Evolutionary conservation across 2,888 invertebrate genomes (phyloP).

Genomic region (Drosophila atripex): DNA sequence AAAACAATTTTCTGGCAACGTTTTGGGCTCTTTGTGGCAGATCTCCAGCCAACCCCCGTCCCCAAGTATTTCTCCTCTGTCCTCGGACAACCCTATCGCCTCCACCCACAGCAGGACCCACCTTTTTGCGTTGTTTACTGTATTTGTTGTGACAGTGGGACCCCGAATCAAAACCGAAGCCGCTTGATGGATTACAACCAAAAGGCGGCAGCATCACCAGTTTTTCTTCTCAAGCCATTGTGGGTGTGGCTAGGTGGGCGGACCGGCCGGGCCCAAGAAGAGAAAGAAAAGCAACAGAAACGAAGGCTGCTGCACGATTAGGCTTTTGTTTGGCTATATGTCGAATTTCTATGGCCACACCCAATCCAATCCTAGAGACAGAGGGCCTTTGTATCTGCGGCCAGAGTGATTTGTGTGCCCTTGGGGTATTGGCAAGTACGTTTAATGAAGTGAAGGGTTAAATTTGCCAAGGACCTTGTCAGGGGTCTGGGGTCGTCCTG

Average conservation of each 20-base stretch:
- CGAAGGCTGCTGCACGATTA: slow-evolving; percentile 69
- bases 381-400: slow-evolving; percentile 58
- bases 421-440: slow-evolving; percentile 67
- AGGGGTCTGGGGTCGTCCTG: neutral
- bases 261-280: neutral
- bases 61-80: neutral
- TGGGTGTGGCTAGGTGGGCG: slow-evolving; percentile 45
- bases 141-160: slow-evolving; percentile 58
- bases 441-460: slow-evolving; percentile 78
- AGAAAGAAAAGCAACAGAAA: slow-evolving; percentile 3
- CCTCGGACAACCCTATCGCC: slow-evolving; percentile 12
- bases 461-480: slow-evolving; percentile 57
- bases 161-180: slow-evolving; percentile 48
- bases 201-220: slow-evolving; percentile 63
- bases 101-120: neutral
- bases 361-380: slow-evolving; percentile 36
- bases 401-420: slow-evolving; percentile 69
- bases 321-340: slow-evolving; percentile 76
- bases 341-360: slow-evolving; percentile 73
- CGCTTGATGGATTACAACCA: slow-evolving; percentile 75
- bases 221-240: slow-evolving; percentile 27
- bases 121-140: slow-evolving; percentile 23
- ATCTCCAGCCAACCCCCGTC: slow-evolving; percentile 14
- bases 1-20: slow-evolving; percentile 71
- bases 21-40: slow-evolving; percentile 39